Conservation (phyloP, 2,888 invertebrate species). For the Athetis lepigone region DNA sequence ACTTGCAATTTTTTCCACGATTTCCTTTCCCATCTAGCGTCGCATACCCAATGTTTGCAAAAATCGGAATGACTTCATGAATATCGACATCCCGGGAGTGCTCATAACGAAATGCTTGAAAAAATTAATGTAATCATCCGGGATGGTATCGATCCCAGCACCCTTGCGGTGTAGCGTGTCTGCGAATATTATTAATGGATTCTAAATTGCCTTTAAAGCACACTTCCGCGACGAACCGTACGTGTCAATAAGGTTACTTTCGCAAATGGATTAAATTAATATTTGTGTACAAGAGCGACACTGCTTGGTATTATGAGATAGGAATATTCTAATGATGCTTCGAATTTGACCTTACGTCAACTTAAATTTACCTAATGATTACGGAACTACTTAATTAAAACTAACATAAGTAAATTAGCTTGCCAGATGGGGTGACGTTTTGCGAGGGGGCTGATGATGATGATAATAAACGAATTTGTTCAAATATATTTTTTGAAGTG, state of each 20-base stretch:
- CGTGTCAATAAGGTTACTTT: slow-evolving; percentile 74
- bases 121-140: slow-evolving; percentile 32
- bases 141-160: slow-evolving; percentile 40
- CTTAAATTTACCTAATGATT: no score
- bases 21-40: slow-evolving; percentile 4
- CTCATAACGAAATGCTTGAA: slow-evolving; percentile 32
- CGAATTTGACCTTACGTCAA: slow-evolving; percentile 16
- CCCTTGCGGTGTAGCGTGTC: slow-evolving; percentile 71
- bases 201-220: slow-evolving; percentile 83
- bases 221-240: slow-evolving; percentile 73
- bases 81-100: slow-evolving; percentile 16
- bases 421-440: no score
- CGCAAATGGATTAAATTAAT: slow-evolving; percentile 75
- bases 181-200: slow-evolving; percentile 83
- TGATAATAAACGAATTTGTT: no score
- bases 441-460: no score
- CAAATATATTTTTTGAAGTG: no score
- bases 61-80: slow-evolving; percentile 28
- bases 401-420: no score
- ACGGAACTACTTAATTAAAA: no score
- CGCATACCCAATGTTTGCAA: slow-evolving; percentile 2
- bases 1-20: not conserved
- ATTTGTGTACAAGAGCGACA: slow-evolving; percentile 54
- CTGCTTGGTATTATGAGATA: slow-evolving; percentile 32
- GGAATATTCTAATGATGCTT: slow-evolving; percentile 1